phyloP scores from a whole-genome alignment of 2,888 invertebrate genomes.

The Cepaea hortensis region DNA sequence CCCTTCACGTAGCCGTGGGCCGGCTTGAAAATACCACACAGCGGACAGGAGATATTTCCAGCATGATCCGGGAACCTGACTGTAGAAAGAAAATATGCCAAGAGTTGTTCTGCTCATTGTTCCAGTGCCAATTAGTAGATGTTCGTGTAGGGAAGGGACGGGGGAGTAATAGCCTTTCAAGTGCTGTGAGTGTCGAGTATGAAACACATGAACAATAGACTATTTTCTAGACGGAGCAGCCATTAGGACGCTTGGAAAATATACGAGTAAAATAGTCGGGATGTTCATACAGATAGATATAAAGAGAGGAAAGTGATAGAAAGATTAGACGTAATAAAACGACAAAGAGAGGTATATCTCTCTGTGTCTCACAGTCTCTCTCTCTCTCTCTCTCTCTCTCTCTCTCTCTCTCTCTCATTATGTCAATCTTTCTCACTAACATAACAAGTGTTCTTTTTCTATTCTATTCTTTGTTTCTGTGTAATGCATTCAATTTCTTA shows the following conservation, averaged over 20 bases:
- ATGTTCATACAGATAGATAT: too few relatives aligned
- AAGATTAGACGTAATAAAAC: too few relatives aligned
- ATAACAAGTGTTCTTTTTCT: background rate
- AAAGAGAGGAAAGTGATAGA: too few relatives aligned
- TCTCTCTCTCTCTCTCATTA: constrained; percentile 36
- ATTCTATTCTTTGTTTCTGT: background rate
- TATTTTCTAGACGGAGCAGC: background rate
- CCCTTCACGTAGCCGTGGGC: background rate
- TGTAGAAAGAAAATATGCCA: background rate
- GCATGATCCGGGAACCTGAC: background rate
- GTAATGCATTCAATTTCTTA: background rate
- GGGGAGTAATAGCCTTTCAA: background rate
- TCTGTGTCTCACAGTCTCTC: constrained; percentile 12
- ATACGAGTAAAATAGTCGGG: too few relatives aligned
- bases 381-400: constrained; percentile 22
- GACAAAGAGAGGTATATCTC: background rate
- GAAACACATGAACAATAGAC: background rate
- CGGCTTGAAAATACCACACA: background rate
- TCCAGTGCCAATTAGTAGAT: background rate
- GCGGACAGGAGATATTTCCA: background rate
- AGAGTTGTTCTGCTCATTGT: background rate
- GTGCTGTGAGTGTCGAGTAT: background rate
- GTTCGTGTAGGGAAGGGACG: background rate
- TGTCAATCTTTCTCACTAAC: background rate
- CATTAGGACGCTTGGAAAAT: background rate